Percentiles rank a stretch among this genome's conserved stretches.
Conservation (phyloP, 2,888 invertebrate species). For the Amaurobius ferox region DNA sequence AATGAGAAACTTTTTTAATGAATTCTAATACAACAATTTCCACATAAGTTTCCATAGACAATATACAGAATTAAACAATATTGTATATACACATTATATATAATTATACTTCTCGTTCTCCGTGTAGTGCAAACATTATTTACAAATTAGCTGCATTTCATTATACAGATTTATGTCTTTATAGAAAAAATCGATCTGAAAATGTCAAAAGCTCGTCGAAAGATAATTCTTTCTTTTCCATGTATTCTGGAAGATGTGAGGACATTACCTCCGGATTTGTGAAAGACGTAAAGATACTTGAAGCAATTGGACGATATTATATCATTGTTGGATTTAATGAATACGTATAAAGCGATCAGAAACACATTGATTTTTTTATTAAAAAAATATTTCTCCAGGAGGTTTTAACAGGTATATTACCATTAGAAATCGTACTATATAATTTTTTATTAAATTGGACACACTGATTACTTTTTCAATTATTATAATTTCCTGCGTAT, state of each 20-base stretch:
- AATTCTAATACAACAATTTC: no score
- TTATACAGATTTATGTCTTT: background rate
- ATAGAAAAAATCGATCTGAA: slow-evolving; percentile 28
- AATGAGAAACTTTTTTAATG: background rate
- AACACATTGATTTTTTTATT: no score
- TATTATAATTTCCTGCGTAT: no score
- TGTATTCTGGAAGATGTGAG: slow-evolving; percentile 63
- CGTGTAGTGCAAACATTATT: slow-evolving; percentile 5
- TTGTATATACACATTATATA: background rate
- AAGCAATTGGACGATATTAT: slow-evolving; percentile 60
- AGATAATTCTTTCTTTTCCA: slow-evolving; percentile 46
- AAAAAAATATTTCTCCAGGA: no score
- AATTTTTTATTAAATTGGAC: no score
- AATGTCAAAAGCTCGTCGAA: slow-evolving; percentile 61
- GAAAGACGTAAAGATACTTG: slow-evolving; percentile 65
- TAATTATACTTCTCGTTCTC: background rate
- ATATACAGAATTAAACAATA: background rate
- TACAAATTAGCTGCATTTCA: slow-evolving; percentile 3
- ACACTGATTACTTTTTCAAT: no score
- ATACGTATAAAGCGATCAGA: background rate
- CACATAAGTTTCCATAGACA: background rate
- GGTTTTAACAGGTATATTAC: no score
- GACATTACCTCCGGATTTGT: slow-evolving; percentile 49
- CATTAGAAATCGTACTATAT: no score
- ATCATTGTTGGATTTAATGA: background rate